Evolutionary conservation across 37 sponge, comb jelly and placozoan genomes (phyloP), one percentile per base, ranked within the genome.

Genomic region (Amphimedon queenslandica): DNA sequence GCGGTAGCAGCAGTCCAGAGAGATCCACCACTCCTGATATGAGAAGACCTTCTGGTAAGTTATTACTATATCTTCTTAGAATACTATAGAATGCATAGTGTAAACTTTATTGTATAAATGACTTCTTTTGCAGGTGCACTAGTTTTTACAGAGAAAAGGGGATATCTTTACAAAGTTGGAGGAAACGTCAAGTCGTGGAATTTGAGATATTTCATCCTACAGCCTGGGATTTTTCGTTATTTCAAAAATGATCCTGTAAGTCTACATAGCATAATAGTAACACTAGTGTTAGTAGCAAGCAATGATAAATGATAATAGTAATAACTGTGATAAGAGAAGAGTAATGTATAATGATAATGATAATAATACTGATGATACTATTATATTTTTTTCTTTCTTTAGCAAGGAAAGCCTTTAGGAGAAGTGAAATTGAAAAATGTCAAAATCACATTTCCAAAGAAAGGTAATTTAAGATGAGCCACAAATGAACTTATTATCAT

Each of bases 81-180:
- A n/a, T n/a, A n/a, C n/a, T n/a, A n/a, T n/a, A n/a, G n/a, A n/a
- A n/a, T n/a, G n/a, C n/a, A n/a, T n/a, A n/a, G n/a, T n/a, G n/a
- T n/a, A n/a, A n/a, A n/a, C n/a, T n/a, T n/a, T n/a, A n/a, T n/a
- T n/a, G n/a, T n/a, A n/a, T n/a, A n/a, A n/a, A n/a, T n/a, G n/a
- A n/a, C n/a, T n/a, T n/a, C n/a, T n/a, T n/a, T n/a, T n/a, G n/a
- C n/a, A n/a, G 72, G 71, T 40, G 18, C 55, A 38, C 37, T 42
- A 41, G 55, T 78, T 8, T 90, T 90, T 64, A 68, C 70, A 57
- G 79, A 88, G 25, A 92, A 92, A 70, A 69, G 70, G 60, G 95
- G 95, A 11, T 90, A 31, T 69, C 81, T 94, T n/a, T 87, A 78
- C 71, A 94, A 94, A 47, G 57, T 76, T 37, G 95, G 95, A 18